Base-by-base conservation (phyloP, 2,797 vertebrate species). In the Australoheros facetus region DNA sequence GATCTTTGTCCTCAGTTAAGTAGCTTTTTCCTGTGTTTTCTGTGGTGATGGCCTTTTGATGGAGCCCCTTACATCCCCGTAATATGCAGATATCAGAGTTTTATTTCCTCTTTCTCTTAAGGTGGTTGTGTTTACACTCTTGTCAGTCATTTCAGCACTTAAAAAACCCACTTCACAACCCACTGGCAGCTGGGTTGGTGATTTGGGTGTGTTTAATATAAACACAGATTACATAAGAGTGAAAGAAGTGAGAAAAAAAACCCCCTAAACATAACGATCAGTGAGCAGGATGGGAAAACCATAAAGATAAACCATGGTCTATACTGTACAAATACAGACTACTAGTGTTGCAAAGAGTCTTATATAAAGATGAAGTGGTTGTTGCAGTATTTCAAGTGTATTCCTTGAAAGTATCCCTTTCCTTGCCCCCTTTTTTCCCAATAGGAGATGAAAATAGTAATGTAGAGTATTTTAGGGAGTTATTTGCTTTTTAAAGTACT, bases 341-440 rank as follows among this genome's bases (percentile, higher is more conserved):
- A 23, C 23, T 26, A 26, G 26, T 26, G 26, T 26, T 26, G 26
- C 26, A 28, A 19, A 32, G 30, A 32, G 30, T 26, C 26, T 26
- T 26, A 26, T 26, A 26, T 42, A 0, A 26, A 26, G 60, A 4
- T 48, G 13, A 66, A 45, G 60, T 45, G 13, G 62, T 66, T 48
- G 17, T 66, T 48, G 23, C 21, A 28, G 23, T 19, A 66, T 28
- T 66, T 26, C 9, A 45, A 45, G 9, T 48, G 10, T 28, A 17
- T 64, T 64, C 21, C 21, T 64, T 64, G 39, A 64, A 7, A 66
- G 28, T 26, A 2, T 66, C 45, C 2, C 0, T 66, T 48, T 66
- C 0, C 0, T 66, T 48, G 10, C 5, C 14, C 0, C 10, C 26
- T 4, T 48, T 17, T 7, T 42, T 28, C 37, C 62, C 26, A 39